Conservation (phyloP, 1,140 invertebrate species). For the Chrysomallon squamiferum region DNA sequence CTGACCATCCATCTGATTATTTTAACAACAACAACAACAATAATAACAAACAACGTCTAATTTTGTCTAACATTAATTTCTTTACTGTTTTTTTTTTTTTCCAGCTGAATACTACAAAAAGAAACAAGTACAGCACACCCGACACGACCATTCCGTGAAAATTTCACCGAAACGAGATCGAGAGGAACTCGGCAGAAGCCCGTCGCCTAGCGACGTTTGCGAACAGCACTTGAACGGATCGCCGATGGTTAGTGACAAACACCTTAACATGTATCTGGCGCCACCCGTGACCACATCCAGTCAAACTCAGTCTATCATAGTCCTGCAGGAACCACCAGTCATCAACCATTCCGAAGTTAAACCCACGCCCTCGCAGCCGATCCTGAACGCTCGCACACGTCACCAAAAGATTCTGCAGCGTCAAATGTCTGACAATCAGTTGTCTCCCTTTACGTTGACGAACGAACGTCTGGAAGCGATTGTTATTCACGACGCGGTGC, state of each 20-base stretch:
- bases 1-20: no score
- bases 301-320: constrained; percentile 40
- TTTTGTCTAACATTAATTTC: no score
- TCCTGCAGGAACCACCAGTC: constrained; percentile 42
- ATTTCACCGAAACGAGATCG: background rate
- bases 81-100: constrained; percentile 24
- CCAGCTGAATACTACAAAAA: constrained; percentile 34
- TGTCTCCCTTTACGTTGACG: constrained; percentile 45
- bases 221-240: no score
- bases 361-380: constrained; percentile 13
- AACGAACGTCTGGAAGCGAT: constrained; percentile 48
- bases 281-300: background rate
- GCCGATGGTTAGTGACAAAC: no score
- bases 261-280: background rate
- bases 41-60: no score
- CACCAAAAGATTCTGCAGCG: constrained; percentile 43
- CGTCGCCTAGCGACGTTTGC: no score
- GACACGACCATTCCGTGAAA: background rate
- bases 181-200: background rate
- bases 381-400: constrained; percentile 37
- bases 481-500: constrained; percentile 43
- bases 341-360: constrained; percentile 25
- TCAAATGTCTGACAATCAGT: constrained; percentile 46
- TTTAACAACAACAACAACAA: no score
- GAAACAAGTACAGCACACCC: constrained; percentile 7